These are phyloP conservation scores for Heliconius cydno DNA, from an alignment of 2,888 invertebrate species.

Conservation along the genomic window DNA sequence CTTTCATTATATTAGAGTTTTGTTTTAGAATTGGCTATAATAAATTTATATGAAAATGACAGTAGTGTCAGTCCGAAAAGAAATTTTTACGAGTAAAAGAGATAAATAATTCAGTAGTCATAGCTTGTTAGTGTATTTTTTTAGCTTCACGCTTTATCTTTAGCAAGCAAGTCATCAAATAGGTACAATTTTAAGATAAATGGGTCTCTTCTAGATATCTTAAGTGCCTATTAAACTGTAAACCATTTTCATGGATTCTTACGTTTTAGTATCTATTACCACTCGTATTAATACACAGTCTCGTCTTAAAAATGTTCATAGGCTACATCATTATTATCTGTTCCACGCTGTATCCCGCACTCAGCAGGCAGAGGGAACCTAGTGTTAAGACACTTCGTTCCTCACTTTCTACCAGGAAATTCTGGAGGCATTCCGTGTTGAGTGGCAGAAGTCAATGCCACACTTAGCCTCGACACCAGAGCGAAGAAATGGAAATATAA, in stretches of 20 bases:
- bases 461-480: too few relatives aligned
- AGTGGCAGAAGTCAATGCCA: too few relatives aligned
- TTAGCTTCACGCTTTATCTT: too few relatives aligned
- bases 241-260: constrained; percentile 10
- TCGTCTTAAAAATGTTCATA: background rate
- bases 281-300: background rate
- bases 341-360: too few relatives aligned
- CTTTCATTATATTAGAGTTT: background rate
- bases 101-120: background rate
- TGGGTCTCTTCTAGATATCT: background rate
- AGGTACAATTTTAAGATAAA: background rate
- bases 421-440: too few relatives aligned
- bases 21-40: background rate
- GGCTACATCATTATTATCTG: too few relatives aligned
- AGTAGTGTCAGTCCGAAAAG: background rate
- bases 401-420: too few relatives aligned
- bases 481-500: too few relatives aligned
- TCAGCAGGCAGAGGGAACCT: too few relatives aligned
- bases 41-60: background rate
- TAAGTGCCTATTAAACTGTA: background rate
- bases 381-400: too few relatives aligned
- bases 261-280: constrained; percentile 6
- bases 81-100: background rate
- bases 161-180: too few relatives aligned
- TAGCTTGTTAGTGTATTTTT: too few relatives aligned